Base-by-base conservation (phyloP, 35 echinoderm and acorn worm genomes). In the Anneissia japonica region DNA sequence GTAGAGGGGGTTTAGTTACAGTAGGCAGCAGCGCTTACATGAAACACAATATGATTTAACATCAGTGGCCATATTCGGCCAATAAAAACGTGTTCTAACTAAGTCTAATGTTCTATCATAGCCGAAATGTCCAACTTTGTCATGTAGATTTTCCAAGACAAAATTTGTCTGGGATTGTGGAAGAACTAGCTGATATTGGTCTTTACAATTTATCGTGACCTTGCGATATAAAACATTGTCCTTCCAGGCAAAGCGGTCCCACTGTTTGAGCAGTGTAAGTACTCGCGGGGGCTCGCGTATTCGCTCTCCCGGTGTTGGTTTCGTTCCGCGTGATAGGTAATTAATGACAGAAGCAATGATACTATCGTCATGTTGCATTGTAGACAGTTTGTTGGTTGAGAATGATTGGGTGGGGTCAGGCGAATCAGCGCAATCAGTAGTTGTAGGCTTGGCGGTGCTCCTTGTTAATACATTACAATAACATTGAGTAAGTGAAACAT, bases 41-140 rank as follows among this genome's bases (percentile, higher is more conserved):
- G 12, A 45, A 0, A 14, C 32, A 35, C 73, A 84, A 1, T 74
- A 31, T 0, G 29, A 32, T 40, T 90, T 75, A 33, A 90, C 46
- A 51, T 90, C 81, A 0, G 21, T 14, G 0, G 30, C 39, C 88
- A 90, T 90, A 4, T 45, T 39, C 7, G 88, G 88, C 88, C 88
- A 90, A 74, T 90, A 90, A 74, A 84, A 90, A 5, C 88, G 35
- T 19, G 16, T 9, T 6, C 82, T 82, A 13, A 77, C 10, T 9
- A 79, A 35, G 21, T 90, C 82, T 0, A 78, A 14, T 21, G 85
- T 87, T 29, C 75, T 23, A 26, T 87, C 85, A 78, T 16, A 30
- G 26, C 85, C 85, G 0, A 79, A 74, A 78, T 79, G 73, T 0
- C 85, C 85, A 12, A 86, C 30, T 1, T 86, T 28, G 31, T 86